phyloP scores from a whole-genome alignment of 1,140 invertebrate species.

The Drosophila orosa region DNA sequence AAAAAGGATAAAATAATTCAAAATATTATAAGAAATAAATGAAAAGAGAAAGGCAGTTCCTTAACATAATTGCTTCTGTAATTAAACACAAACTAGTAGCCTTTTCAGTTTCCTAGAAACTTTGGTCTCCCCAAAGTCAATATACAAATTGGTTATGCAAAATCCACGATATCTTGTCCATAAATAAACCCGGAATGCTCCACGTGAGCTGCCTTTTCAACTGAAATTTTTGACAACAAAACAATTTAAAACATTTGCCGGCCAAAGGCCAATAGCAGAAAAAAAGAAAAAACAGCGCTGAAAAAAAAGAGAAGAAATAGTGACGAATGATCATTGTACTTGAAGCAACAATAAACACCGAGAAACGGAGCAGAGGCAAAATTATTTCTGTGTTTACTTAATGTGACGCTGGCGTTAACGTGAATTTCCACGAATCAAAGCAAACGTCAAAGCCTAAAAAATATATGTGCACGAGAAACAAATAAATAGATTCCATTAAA shows the following conservation, averaged over 20 bases:
- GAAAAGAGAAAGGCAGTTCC: too few relatives aligned
- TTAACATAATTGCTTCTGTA: background rate
- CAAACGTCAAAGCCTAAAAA: conserved; percentile 52
- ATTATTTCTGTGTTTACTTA: conserved; percentile 59
- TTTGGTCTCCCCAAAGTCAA: conserved; percentile 1
- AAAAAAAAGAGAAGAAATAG: conserved; percentile 25
- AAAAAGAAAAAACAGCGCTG: background rate
- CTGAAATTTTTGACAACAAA: conserved; percentile 49
- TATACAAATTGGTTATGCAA: conserved; percentile 38
- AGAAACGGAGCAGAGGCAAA: conserved; percentile 23
- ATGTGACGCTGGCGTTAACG: conserved; percentile 48
- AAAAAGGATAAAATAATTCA: background rate
- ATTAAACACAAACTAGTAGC: background rate
- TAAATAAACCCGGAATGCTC: conserved; percentile 20
- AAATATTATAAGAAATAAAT: background rate
- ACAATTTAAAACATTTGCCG: conserved; percentile 45
- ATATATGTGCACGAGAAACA: conserved; percentile 42
- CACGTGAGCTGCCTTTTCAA: conserved; percentile 31
- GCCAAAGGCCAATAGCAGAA: conserved; percentile 12
- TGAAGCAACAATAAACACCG: conserved; percentile 42
- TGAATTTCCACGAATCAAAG: conserved; percentile 59
- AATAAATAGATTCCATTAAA: conserved; percentile 58
- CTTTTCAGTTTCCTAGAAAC: background rate
- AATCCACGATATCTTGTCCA: conserved; percentile 25
- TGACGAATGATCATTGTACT: conserved; percentile 56